These are phyloP conservation scores for Taenioides sp. DNA, from an alignment of 2,797 vertebrate genomes.

Conservation along the genomic window DNA sequence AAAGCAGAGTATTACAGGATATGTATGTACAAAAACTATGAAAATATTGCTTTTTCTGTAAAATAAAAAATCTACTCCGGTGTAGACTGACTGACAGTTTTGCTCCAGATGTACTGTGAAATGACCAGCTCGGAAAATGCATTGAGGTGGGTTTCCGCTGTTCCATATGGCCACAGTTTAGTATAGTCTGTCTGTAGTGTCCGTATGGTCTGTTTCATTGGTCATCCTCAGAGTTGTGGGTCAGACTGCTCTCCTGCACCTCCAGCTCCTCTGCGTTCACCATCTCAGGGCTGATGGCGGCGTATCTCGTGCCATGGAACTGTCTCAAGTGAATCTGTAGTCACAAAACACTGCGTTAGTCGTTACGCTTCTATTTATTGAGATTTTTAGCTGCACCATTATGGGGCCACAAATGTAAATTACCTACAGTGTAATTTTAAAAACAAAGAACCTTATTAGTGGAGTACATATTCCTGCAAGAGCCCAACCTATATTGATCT, in stretches of 20 bases:
- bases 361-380: background rate
- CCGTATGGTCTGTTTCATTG: constrained; percentile 62
- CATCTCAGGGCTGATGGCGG: constrained; percentile 93
- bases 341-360: background rate
- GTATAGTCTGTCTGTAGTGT: background rate
- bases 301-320: constrained; percentile 92
- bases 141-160: background rate
- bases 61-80: constrained; percentile 72
- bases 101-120: constrained; percentile 23
- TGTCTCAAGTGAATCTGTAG: constrained; percentile 93
- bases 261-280: constrained; percentile 91
- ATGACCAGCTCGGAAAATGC: constrained; percentile 10
- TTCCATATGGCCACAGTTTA: background rate
- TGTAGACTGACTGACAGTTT: constrained; percentile 19
- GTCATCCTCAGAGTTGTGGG: constrained; percentile 71
- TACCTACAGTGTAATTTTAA: no score
- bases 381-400: background rate
- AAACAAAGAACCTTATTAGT: background rate
- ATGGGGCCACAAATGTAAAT: no score
- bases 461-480: background rate
- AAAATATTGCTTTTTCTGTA: constrained; percentile 77
- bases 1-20: constrained; percentile 47
- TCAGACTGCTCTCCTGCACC: constrained; percentile 82
- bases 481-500: background rate
- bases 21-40: constrained; percentile 67